Evolutionary conservation across 2,113 vertebrate species (phyloP), one percentile per base, ranked within the genome.

Genomic region (Cnemophilus loriae): DNA sequence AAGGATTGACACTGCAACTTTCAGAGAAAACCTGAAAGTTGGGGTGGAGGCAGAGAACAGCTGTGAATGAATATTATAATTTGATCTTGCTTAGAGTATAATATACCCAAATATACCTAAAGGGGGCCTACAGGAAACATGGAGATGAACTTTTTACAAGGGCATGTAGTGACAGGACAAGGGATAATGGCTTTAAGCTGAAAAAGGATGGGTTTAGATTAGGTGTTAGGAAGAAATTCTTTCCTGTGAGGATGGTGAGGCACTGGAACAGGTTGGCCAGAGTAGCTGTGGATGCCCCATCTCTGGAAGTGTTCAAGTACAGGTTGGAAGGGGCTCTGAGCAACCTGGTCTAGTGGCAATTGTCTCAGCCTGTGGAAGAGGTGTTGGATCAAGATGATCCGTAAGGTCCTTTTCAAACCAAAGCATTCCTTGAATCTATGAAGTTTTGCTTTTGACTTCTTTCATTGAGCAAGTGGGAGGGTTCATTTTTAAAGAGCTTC

Each of bases 291-390:
- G 0, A 0, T 76, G 30, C 7, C 35, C 14, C 30, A 27, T 41
- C 47, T 3, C 41, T 90, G 70, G 21, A 27, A 55, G 12, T 14
- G 15, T 49, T 11, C 10, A 49, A 49, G 26, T 39, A 53, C 13
- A 13, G 28, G 28, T 3, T 69, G 79, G 47, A 49, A 16, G 46
- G 18, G 22, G 12, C 26, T 84, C 22, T 90, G 49, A 69, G 63
- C 35, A 55, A 6, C 3, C 41, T 42, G 55, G 4, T 0, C 0
- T 9, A 9, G 17, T 61, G 79, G 47, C 61, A 89, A 26, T 18
- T 61, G 21, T 47, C 21, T 42, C n/a, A 69, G 55, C 26, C 26
- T 9, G 9, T 49, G 26, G 63, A 49, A 55, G 3, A 13, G 11
- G 5, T 26, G 17, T 19, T 49, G 35, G 32, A 56, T 19, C n/a